These are phyloP conservation scores for Rhizomys pruinosus DNA, from an alignment of 2,113 vertebrate genomes.

Conservation along the genomic window DNA sequence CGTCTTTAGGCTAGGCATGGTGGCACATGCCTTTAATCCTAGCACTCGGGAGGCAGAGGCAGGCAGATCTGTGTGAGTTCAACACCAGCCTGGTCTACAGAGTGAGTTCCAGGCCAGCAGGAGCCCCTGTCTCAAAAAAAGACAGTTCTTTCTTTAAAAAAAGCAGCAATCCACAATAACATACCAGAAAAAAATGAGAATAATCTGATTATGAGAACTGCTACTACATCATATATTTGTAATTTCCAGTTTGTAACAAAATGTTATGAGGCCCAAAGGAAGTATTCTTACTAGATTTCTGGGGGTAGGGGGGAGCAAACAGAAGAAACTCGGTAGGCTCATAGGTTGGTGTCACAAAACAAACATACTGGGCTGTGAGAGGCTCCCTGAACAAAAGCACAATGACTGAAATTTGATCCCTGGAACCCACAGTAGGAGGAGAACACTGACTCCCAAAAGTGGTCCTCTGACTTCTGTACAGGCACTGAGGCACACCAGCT, in stretches of 20 bases:
- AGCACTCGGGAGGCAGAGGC: not conserved
- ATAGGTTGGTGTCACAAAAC: not conserved
- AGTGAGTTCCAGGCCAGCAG: not conserved
- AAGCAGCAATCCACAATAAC: not conserved
- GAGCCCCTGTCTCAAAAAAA: not conserved
- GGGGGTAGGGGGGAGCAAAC: too few relatives aligned
- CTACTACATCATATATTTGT: not conserved
- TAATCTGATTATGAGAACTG: not conserved
- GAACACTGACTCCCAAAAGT: too few relatives aligned
- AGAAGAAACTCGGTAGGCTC: not conserved
- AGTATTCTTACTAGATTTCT: too few relatives aligned
- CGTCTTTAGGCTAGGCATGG: too few relatives aligned
- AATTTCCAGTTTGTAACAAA: not conserved
- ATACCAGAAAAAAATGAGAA: not conserved
- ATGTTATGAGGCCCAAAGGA: not conserved
- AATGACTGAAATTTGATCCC: too few relatives aligned
- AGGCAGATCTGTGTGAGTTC: not conserved
- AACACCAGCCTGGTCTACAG: not conserved
- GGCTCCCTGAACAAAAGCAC: not conserved
- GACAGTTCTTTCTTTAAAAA: too few relatives aligned
- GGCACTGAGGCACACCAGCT: too few relatives aligned
- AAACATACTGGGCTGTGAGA: not conserved
- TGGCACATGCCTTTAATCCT: too few relatives aligned
- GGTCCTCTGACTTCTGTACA: too few relatives aligned
- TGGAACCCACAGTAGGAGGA: too few relatives aligned